phyloP scores from a whole-genome alignment of 2,888 invertebrate species.

The Sarcophaga carnaria region DNA sequence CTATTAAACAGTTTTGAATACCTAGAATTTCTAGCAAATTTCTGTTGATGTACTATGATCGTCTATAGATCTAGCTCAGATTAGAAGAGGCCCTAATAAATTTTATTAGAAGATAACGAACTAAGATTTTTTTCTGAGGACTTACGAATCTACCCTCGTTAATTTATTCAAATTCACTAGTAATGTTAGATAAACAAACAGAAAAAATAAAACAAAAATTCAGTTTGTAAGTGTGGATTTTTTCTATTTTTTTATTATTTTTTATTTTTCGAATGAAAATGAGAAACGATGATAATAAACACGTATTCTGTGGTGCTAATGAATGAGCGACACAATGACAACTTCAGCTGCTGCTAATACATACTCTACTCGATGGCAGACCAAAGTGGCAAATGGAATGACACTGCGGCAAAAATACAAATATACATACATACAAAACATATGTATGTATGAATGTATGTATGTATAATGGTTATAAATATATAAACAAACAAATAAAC shows the following conservation, averaged over 20 bases:
- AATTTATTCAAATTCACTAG: conserved; percentile 6
- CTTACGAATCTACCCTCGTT: background rate
- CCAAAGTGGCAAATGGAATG: background rate
- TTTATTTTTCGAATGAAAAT: conserved; percentile 33
- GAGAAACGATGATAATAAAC: conserved; percentile 54
- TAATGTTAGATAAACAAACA: background rate
- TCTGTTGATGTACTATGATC: no score
- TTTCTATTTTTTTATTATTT: background rate
- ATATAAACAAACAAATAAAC: background rate
- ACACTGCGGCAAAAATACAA: conserved; percentile 15
- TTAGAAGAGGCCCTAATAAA: no score
- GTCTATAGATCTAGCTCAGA: no score
- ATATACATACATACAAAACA: no score
- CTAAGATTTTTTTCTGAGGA: background rate
- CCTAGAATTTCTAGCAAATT: no score
- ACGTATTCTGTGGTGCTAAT: conserved; percentile 58
- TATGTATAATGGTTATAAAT: conserved; percentile 2
- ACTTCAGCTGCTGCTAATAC: conserved; percentile 19
- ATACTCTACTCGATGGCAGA: background rate
- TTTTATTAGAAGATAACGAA: no score
- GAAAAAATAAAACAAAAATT: background rate
- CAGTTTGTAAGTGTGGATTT: background rate
- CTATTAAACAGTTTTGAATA: no score
- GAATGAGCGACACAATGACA: conserved; percentile 51
- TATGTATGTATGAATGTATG: no score